These are phyloP conservation scores for Circaetus gallicus DNA, from an alignment of 2,113 vertebrate species.

Conservation along the genomic window DNA sequence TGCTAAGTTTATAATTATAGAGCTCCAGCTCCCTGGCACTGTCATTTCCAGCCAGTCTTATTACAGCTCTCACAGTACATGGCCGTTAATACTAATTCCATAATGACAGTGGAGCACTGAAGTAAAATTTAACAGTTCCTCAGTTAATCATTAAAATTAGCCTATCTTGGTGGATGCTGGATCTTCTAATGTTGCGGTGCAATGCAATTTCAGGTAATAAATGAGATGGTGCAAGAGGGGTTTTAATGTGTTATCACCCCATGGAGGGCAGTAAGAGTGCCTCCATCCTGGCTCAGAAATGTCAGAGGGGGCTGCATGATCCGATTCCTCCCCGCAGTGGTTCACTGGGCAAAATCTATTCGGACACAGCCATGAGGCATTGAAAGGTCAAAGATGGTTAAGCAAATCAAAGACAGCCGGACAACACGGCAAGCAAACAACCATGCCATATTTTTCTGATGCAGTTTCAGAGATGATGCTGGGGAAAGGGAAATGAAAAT, in stretches of 20 bases:
- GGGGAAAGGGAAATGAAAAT: background rate
- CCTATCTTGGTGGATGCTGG: conserved; percentile 40
- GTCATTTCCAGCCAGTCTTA: conserved; percentile 46
- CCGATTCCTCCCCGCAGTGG: background rate
- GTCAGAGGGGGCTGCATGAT: background rate
- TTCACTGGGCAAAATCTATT: background rate
- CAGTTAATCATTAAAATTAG: conserved; percentile 76
- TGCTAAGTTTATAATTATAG: conserved; percentile 12
- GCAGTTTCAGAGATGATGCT: background rate
- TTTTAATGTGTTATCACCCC: conserved; percentile 52
- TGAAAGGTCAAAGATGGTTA: conserved; percentile 4
- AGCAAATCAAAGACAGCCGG: background rate
- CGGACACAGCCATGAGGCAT: background rate
- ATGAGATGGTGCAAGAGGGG: conserved; percentile 49
- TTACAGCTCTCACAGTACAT: conserved; percentile 54
- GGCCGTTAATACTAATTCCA: conserved; percentile 63
- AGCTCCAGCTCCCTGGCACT: conserved; percentile 8
- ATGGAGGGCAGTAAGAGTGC: background rate
- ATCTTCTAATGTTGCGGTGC: conserved; percentile 51
- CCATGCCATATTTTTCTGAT: background rate
- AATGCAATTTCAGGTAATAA: conserved; percentile 67
- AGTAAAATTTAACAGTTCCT: conserved; percentile 71
- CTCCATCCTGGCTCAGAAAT: conserved; percentile 5
- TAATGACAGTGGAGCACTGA: conserved; percentile 61
- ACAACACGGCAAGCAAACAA: background rate